Base-by-base conservation (phyloP, 2,888 invertebrate genomes). In the Cephus spinipes region DNA sequence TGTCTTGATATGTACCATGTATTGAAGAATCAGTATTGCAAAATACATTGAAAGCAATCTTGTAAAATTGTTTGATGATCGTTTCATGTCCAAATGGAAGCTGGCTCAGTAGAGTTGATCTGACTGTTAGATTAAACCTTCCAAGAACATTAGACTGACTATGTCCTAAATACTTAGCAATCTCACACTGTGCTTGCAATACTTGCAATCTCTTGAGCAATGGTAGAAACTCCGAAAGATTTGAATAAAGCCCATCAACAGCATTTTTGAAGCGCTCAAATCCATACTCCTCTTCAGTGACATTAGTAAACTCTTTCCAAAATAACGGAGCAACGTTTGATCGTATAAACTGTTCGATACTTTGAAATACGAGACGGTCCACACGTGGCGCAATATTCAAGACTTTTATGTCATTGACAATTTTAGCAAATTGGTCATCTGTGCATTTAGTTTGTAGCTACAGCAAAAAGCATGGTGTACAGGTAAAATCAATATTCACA, bases 41-140 rank as follows among this genome's bases (percentile, higher is more conserved):
- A 89, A 96, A 96, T 0, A 96, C 95, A 87, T 95, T 95, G 82
- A 97, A 95, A 6, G 96, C 95, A 32, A 95, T 94, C 91, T 95
- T 94, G 88, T 97, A 97, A 90, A 97, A 97, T 76, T 95, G 94
- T 84, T 94, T 94, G 1, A 96, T 95, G 40, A 96, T 94, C 12
- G 93, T 91, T 87, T 95, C 94, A 85, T 96, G 95, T 85, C 95
- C 93, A 12, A 95, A 90, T 33, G 96, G 96, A 32, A 96, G 89
- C 85, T 96, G 96, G 11, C 96, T 95, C 23, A 96, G 90, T 74
- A 97, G 88, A 12, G 95, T 93, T 23, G 95, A 93, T 87, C 94
- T 92, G 12, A 96, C 92, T 34, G 95, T 92, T 82, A 95, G 93
- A 87, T 95, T 95, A 81, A 96, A 94, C 34, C 94, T 93, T 73